Base-by-base conservation (phyloP, 2,113 vertebrate species). In the Lasiurus cinereus region DNA sequence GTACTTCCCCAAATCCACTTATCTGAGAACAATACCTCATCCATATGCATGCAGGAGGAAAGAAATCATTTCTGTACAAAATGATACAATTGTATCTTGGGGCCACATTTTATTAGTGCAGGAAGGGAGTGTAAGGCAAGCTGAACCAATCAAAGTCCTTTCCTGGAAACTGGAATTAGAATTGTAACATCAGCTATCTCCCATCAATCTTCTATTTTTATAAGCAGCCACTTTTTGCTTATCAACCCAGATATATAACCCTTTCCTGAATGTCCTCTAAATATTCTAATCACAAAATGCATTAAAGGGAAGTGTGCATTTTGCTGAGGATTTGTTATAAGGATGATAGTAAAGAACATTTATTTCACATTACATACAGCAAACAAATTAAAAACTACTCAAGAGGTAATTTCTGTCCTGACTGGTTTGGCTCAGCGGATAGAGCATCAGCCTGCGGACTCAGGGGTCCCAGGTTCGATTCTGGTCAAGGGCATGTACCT, bases 341-440 rank as follows among this genome's bases (percentile, higher is more conserved):
- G 18, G 11, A 59, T 69, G n/a, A 86, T 22, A 31, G 19, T 21
- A 86, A 88, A 90, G 24, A 52, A 46, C 0, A 43, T 29, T 84
- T 74, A 82, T 56, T 69, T 80, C 77, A 67, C 52, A 94, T 21
- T 73, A 80, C 22, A n/a, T n/a, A 62, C 13, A 83, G 36, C 16
- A 88, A 94, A 74, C 24, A 88, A 76, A 76, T 64, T 66, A 52
- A 89, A 93, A 91, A 78, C 56, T 56, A 39, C 12, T 54, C 13
- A 31, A 59, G 43, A 79, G 74, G 16, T 29, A 29, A 29, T 56
- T 39, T 39, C 39, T 39, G 39, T 5, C 39, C 39, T 39, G 39
- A 39, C 39, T 39, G 39, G 39, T 39, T 39, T 39, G 39, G 3
- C 39, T 39, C 39, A 39, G 39, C 39, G 3, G 39, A 39, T 39